Conservation (phyloP, 1,140 invertebrate species). For the Dermatophagoides farinae region DNA sequence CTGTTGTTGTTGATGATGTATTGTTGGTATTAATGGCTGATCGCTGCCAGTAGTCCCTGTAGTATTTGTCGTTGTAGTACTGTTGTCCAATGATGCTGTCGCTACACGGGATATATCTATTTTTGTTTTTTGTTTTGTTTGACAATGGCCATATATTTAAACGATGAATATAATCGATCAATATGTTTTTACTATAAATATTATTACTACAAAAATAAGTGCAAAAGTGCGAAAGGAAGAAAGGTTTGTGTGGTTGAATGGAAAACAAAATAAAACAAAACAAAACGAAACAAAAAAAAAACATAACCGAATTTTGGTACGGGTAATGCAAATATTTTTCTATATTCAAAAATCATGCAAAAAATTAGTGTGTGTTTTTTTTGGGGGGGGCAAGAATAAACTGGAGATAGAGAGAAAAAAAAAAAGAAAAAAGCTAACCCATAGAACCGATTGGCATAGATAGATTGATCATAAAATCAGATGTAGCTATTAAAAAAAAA, state of each 20-base stretch:
- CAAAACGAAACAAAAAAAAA: background rate
- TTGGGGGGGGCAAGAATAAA: background rate
- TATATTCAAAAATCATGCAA: background rate
- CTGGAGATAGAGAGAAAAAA: background rate
- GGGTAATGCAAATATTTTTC: background rate
- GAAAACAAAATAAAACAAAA: background rate
- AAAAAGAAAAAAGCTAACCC: background rate
- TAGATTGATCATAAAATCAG: constrained; percentile 3
- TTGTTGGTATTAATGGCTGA: background rate
- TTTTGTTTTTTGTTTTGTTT: too few species aligned
- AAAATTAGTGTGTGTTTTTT: background rate
- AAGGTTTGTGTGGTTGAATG: background rate
- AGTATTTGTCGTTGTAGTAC: constrained; percentile 7
- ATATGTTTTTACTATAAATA: too few species aligned
- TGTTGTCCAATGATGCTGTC: background rate
- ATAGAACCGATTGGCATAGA: background rate
- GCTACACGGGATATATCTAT: background rate
- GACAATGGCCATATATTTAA: too few species aligned
- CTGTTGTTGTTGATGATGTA: background rate
- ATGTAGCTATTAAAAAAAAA: background rate
- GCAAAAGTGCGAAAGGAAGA: background rate
- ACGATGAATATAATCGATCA: too few species aligned
- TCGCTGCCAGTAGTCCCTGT: constrained; percentile 8
- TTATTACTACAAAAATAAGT: too few species aligned
- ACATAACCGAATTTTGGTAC: background rate